Evolutionary conservation across 2,797 vertebrate genomes (phyloP).

Genomic region (Pithecia hirsuta): DNA sequence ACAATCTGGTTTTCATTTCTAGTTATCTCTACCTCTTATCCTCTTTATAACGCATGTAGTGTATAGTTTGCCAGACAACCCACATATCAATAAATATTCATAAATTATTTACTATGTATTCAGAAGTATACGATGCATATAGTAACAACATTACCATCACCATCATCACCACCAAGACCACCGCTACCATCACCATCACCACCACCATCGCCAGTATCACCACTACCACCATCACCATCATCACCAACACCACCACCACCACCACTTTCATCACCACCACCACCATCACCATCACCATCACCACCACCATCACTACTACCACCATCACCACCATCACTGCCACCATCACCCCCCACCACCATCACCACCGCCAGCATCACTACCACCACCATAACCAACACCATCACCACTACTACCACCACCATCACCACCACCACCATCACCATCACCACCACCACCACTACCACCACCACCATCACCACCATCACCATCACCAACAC

Average conservation of each 20-base stretch:
- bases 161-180: no score
- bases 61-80: neutral
- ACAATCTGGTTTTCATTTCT: neutral
- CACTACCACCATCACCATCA: neutral
- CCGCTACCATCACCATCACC: fast-evolving
- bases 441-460: fast-evolving
- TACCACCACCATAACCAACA: fast-evolving
- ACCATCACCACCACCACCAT: fast-evolving
- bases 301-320: fast-evolving
- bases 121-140: neutral
- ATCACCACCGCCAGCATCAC: fast-evolving
- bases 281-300: fast-evolving
- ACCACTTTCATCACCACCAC: fast-evolving
- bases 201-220: neutral
- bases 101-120: neutral
- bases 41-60: neutral
- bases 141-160: neutral
- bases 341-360: no score
- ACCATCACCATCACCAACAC: fast-evolving
- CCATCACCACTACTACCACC: fast-evolving
- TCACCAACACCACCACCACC: fast-evolving
- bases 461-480: fast-evolving
- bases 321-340: fast-evolving
- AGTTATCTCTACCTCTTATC: neutral
- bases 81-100: neutral